Conservation (phyloP, 2,888 invertebrate species). For the Ernsta delagoae region DNA sequence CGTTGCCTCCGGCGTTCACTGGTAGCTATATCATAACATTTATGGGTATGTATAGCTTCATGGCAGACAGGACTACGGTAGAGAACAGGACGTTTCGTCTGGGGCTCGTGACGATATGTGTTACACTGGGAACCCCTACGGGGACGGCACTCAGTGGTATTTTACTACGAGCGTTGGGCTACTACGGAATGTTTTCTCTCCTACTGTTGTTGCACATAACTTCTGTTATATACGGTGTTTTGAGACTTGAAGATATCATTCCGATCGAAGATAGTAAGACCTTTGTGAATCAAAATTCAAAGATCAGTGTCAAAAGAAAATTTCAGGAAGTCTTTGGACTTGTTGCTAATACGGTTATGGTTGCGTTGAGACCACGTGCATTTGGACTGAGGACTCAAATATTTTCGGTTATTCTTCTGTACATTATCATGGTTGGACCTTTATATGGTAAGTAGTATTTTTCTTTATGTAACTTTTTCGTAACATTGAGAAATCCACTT, state of each 20-base stretch:
- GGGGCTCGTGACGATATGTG: slow-evolving; percentile 85
- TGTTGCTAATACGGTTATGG: slow-evolving; percentile 72
- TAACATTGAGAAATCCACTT: background rate
- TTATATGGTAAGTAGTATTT: slow-evolving; percentile 69
- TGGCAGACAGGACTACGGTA: slow-evolving; percentile 84
- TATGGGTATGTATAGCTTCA: slow-evolving; percentile 86
- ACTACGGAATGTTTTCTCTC: slow-evolving; percentile 76
- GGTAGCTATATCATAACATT: slow-evolving; percentile 86
- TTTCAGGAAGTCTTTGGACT: slow-evolving; percentile 63
- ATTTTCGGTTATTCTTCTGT: slow-evolving; percentile 67
- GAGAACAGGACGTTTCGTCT: slow-evolving; percentile 87
- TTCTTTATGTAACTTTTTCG: too few species aligned
- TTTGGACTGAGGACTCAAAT: slow-evolving; percentile 67
- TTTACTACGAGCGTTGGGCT: slow-evolving; percentile 70
- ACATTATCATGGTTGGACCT: slow-evolving; percentile 78
- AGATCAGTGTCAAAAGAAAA: slow-evolving; percentile 50
- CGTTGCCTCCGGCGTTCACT: slow-evolving; percentile 84
- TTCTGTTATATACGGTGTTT: slow-evolving; percentile 68
- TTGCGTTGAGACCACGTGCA: slow-evolving; percentile 64
- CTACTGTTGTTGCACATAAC: slow-evolving; percentile 61
- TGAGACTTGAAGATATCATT: slow-evolving; percentile 70
- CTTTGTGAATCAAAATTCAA: slow-evolving; percentile 43
- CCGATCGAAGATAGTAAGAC: slow-evolving; percentile 43
- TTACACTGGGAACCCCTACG: slow-evolving; percentile 78
- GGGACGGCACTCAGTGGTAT: slow-evolving; percentile 83